Conservation (phyloP, 2,888 invertebrate species). For the Orchestes rusci region DNA sequence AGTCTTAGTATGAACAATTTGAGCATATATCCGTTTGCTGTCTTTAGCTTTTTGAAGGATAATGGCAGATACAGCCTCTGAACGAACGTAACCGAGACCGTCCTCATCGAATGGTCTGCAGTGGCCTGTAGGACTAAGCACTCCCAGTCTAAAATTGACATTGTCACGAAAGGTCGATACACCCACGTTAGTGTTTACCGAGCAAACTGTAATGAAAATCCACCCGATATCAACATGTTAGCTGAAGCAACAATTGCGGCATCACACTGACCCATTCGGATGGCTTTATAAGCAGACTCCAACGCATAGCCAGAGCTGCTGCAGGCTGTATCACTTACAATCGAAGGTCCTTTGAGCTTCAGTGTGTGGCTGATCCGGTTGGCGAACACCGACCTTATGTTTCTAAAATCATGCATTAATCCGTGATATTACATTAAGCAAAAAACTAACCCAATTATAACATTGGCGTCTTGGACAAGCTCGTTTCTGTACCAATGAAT, state of each 20-base stretch:
- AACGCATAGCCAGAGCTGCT: conserved; percentile 83
- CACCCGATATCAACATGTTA: conserved; percentile 79
- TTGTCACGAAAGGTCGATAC: neutral
- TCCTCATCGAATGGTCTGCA: conserved; percentile 87
- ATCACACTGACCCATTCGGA: conserved; percentile 76
- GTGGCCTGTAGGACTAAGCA: conserved; percentile 74
- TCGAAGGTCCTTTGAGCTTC: conserved; percentile 82
- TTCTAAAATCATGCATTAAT: too few relatives aligned
- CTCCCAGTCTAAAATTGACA: conserved; percentile 50
- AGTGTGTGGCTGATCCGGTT: conserved; percentile 85
- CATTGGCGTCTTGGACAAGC: conserved; percentile 3
- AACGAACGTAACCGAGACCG: conserved; percentile 76
- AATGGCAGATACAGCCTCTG: conserved; percentile 66
- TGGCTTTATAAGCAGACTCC: conserved; percentile 70
- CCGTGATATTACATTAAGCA: too few relatives aligned
- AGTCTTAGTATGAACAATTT: conserved; percentile 16
- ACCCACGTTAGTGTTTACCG: too few relatives aligned
- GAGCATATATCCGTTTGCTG: conserved; percentile 39
- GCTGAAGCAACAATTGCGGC: conserved; percentile 83
- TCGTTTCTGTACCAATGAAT: conserved; percentile 64
- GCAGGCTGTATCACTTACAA: conserved; percentile 85
- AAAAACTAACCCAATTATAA: conserved; percentile 14
- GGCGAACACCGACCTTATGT: conserved; percentile 79
- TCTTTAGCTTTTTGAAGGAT: conserved; percentile 60
- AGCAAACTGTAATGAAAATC: conserved; percentile 79